Evolutionary conservation across 64 coral and sea anemone species (phyloP).

Genomic region (Porites lutea): DNA sequence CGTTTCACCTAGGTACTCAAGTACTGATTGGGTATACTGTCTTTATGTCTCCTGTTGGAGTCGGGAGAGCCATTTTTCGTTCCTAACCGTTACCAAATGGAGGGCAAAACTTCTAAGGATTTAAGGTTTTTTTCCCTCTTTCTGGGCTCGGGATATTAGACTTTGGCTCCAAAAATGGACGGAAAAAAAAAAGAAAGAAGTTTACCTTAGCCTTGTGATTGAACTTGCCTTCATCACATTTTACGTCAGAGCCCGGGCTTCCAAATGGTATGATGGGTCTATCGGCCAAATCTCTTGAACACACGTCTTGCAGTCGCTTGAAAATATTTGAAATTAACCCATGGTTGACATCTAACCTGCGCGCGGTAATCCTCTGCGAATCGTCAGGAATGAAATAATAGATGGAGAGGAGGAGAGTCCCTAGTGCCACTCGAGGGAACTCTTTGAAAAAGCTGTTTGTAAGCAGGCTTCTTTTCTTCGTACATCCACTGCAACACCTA

Average conservation of each 20-base stretch:
- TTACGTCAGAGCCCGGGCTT: neutral
- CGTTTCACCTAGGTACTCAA: too few species aligned
- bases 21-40: too few species aligned
- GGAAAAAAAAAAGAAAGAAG: too few species aligned
- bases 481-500: neutral
- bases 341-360: neutral
- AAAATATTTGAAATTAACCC: neutral
- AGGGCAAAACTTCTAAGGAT: too few species aligned
- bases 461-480: constrained; percentile 1
- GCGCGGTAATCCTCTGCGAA: neutral
- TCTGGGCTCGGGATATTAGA: too few species aligned
- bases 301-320: constrained; percentile 1
- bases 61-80: too few species aligned
- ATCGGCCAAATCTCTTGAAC: constrained; percentile 12
- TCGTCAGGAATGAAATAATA: neutral
- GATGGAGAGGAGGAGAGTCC: neutral
- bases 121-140: too few species aligned
- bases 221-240: constrained; percentile 46
- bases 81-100: too few species aligned
- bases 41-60: too few species aligned
- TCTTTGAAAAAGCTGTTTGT: constrained; percentile 11
- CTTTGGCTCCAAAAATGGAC: too few species aligned
- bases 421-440: constrained; percentile 1
- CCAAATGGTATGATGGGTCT: constrained; percentile 44
- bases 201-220: constrained; percentile 37